A percentile compares a stretch with the other conserved stretches of the same genome.
Conservation (phyloP, 2,888 invertebrate species). For the Diplazon laetatorius region DNA sequence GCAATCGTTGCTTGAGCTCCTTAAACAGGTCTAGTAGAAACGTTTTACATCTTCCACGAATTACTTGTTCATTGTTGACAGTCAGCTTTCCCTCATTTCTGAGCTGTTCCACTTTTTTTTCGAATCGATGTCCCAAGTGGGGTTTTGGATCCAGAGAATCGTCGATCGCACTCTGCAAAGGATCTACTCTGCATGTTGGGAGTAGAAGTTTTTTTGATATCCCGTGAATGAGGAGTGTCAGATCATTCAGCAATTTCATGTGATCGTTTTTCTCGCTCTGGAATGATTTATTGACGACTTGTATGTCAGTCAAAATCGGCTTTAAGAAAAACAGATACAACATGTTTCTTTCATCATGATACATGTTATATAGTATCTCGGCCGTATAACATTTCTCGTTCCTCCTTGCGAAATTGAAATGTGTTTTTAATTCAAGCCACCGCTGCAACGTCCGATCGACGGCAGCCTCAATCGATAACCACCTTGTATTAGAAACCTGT, state of each 20-base stretch:
- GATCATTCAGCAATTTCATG: slow-evolving; percentile 29
- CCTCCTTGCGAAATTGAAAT: slow-evolving; percentile 60
- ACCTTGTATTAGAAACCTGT: slow-evolving; percentile 67
- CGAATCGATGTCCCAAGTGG: slow-evolving; percentile 48
- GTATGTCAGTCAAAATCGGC: slow-evolving; percentile 66
- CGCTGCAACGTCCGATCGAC: slow-evolving; percentile 70
- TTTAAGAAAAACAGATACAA: slow-evolving; percentile 67
- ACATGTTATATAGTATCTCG: slow-evolving; percentile 71
- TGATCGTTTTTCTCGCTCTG: slow-evolving; percentile 40
- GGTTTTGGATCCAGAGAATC: slow-evolving; percentile 53
- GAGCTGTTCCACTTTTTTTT: slow-evolving; percentile 42
- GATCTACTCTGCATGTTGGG: slow-evolving; percentile 35
- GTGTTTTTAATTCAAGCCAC: slow-evolving; percentile 73
- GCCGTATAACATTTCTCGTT: slow-evolving; percentile 74
- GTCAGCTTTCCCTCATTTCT: not conserved
- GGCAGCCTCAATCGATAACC: slow-evolving; percentile 71
- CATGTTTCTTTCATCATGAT: slow-evolving; percentile 70
- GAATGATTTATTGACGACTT: slow-evolving; percentile 53
- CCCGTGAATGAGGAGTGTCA: slow-evolving; percentile 28
- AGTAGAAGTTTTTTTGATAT: slow-evolving; percentile 12
- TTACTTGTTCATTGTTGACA: slow-evolving; percentile 39
- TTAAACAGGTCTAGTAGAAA: slow-evolving; percentile 45
- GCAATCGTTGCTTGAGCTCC: slow-evolving; percentile 53
- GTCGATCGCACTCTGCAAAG: slow-evolving; percentile 36
- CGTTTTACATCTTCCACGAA: slow-evolving; percentile 47